phyloP scores from a whole-genome alignment of 2,888 invertebrate species.

The Meliscaeva auricollis region DNA sequence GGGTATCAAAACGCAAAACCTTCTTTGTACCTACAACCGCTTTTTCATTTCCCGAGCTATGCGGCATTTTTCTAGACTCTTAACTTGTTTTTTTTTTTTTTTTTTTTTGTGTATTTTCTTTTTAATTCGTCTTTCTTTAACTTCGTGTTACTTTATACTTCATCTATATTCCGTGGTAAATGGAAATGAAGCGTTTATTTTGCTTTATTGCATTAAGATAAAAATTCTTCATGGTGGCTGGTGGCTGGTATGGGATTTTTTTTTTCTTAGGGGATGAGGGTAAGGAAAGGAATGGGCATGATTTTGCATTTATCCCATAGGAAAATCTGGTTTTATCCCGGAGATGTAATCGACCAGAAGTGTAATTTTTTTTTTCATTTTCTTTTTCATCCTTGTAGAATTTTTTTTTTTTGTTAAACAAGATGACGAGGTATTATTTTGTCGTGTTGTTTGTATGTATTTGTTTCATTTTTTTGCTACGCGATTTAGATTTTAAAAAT shows the following conservation, averaged over 20 bases:
- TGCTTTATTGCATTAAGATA: conserved; percentile 81
- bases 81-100: conserved; percentile 52
- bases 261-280: conserved; percentile 21
- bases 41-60: conserved; percentile 26
- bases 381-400: conserved; percentile 20
- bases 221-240: conserved; percentile 63
- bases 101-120: no score
- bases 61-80: conserved; percentile 77
- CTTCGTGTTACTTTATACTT: conserved; percentile 32
- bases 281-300: conserved; percentile 55
- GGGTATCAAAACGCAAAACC: conserved; percentile 64
- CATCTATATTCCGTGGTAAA: conserved; percentile 79
- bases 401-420: conserved; percentile 25
- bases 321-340: conserved; percentile 69
- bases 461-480: conserved; percentile 1
- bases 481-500: no score
- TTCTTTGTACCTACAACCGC: conserved; percentile 29
- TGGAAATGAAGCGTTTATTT: conserved; percentile 83
- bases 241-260: conserved; percentile 75
- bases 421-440: conserved; percentile 51
- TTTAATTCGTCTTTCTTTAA: conserved; percentile 31
- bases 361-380: conserved; percentile 43
- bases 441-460: conserved; percentile 5
- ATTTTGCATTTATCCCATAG: conserved; percentile 77
- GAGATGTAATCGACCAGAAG: conserved; percentile 82